Base-by-base conservation (phyloP, 1,140 invertebrate species). In the Lordiphosa mommai region DNA sequence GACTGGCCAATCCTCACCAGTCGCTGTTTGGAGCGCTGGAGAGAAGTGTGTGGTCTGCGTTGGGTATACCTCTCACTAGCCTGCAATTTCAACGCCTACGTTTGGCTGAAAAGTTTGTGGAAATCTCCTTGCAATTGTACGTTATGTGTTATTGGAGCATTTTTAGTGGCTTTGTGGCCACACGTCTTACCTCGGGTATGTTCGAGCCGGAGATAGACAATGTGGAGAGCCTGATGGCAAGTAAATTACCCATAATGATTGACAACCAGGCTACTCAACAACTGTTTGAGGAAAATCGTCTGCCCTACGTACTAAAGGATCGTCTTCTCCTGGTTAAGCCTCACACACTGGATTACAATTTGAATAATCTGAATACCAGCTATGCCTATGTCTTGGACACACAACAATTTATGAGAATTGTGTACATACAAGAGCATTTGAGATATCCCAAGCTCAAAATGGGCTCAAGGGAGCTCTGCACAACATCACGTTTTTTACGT, bases 191-290 rank as follows among this genome's bases (percentile, higher is more conserved):
- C 3, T 10, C 46, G 0, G 56, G 68, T 0, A 8, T 32, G 3
- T 38, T 27, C 14, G 2, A 44, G 1, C 29, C 41, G 2, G 5
- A n/a, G 1, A 67, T 72, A 6, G 38, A 9, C 1, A 33, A 67
- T 32, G 48, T 5, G 1, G 14, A 55, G 4, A 7, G 38, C 0
- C 3, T 72, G 6, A 32, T 12, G 6, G 27, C 20, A 1, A 71
- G 61, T 56, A 46, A 47, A 1, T 27, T 72, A 0, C 47, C 29
- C 0, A 71, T 72, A 10, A 17, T 66, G 29, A 17, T 49, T 2
- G 1, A 3, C 0, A 41, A 66, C 20, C 9, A 16, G 0, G 0
- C 13, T 1, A 2, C 37, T 0, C 3, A 2, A 9, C 2, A 5
- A 1, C 7, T 29, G 0, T 67, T 72, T 8, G 8, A 20, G 0